These are phyloP conservation scores for Nothobranchius furzeri DNA, from an alignment of 2,113 vertebrate species.

Conservation along the genomic window DNA sequence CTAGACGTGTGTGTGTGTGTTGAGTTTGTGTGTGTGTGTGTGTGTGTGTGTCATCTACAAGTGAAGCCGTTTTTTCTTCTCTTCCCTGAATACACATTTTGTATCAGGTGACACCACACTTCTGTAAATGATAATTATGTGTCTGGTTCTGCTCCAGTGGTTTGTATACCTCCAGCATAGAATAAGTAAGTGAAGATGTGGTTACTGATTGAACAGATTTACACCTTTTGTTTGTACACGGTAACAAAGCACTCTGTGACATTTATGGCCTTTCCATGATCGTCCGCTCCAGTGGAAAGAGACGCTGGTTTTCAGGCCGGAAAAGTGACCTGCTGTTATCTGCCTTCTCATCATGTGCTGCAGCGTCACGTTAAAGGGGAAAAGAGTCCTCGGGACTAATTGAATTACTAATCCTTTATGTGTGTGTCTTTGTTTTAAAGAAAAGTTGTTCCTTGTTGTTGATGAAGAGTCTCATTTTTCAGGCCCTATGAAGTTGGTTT, in stretches of 20 bases:
- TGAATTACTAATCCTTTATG: conserved; percentile 9
- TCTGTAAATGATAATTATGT: conserved; percentile 22
- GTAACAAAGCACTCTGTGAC: conserved; percentile 57
- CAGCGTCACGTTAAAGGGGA: conserved; percentile 46
- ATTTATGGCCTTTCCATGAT: conserved; percentile 79
- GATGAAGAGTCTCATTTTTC: neutral
- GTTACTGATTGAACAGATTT: conserved; percentile 74
- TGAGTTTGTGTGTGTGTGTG: too few species aligned
- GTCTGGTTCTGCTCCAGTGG: conserved; percentile 24
- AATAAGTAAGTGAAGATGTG: conserved; percentile 44
- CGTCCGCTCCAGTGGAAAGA: conserved; percentile 72
- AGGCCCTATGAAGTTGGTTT: too few species aligned
- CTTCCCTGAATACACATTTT: conserved; percentile 31
- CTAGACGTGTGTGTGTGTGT: conserved; percentile 17
- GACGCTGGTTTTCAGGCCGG: conserved; percentile 67
- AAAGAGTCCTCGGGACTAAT: conserved; percentile 40
- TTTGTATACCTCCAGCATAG: conserved; percentile 48
- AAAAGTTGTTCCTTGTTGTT: neutral
- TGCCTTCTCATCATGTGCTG: conserved; percentile 66
- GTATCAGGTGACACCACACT: neutral
- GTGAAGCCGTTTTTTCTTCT: conserved; percentile 16
- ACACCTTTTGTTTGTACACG: conserved; percentile 59
- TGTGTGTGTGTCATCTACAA: conserved; percentile 27
- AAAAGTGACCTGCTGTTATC: conserved; percentile 69
- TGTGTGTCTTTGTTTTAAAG: neutral